Evolutionary conservation across 2,888 invertebrate genomes (phyloP), one percentile per base, ranked within the genome.

Genomic region (Cosmorhoe ocellata): DNA sequence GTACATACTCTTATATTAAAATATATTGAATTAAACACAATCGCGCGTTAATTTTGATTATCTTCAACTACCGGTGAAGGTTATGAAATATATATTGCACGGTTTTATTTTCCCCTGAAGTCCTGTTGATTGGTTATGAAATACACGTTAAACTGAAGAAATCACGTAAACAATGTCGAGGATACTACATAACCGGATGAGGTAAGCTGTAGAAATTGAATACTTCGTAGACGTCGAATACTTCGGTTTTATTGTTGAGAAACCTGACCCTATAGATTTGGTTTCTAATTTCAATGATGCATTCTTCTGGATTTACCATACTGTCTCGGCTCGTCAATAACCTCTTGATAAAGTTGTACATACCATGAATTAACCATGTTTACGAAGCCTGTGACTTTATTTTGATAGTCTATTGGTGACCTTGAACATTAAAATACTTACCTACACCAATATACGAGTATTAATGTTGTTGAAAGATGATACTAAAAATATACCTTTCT

Each of bases 161-260:
- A 74, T 78, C 73, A 79, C 74, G 68, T 75, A 73, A 80, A 85
- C 59, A 65, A 89, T 90, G 90, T 89, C 90, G 59, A 81, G 89
- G 70, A 86, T 90, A 74, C 79, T 90, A 45, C 85, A 88, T 67
- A 83, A 88, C 71, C 86, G 84, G 51, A 69, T 87, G 69, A 86
- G 87, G 90, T 88, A 71, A 69, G 66, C 8, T 46, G 14, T 11
- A 18, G 11, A 11, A n/a, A n/a, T n/a, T n/a, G n/a, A n/a, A n/a
- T n/a, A n/a, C n/a, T n/a, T n/a, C n/a, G n/a, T n/a, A n/a, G n/a
- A 13, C 14, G 10, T 14, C 8, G 1, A 41, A 12, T 33, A 3
- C 13, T 30, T 6, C 7, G 9, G 2, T 18, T n/a, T 5, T 48
- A 7, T 12, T 13, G 24, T 1, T 6, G 6, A 26, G 18, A 37